A percentile compares a stretch with the other conserved stretches of the same genome.
These are phyloP conservation scores for Drosophila trapezifrons DNA, from an alignment of 1,140 invertebrate species.

Conservation along the genomic window DNA sequence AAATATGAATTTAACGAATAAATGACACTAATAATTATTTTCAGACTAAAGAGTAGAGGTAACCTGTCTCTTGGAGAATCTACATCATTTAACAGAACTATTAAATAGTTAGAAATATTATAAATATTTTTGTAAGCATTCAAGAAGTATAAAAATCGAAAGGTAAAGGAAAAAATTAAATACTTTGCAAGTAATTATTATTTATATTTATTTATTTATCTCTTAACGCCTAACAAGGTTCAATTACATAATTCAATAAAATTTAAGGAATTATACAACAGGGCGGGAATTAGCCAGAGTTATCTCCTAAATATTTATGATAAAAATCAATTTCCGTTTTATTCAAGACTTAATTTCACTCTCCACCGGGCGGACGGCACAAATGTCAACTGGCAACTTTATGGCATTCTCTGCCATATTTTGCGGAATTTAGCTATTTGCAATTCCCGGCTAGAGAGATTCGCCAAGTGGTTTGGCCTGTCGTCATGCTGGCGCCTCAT, in stretches of 20 bases:
- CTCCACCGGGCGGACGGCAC: background rate
- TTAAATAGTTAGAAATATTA: background rate
- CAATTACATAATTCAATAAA: background rate
- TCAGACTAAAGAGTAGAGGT: background rate
- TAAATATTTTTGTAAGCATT: no score
- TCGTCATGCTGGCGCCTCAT: slow-evolving; percentile 37
- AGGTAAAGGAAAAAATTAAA: background rate
- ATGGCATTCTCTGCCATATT: slow-evolving; percentile 2
- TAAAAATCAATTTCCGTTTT: background rate
- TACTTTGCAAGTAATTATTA: no score
- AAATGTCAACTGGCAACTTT: slow-evolving; percentile 9
- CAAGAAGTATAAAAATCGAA: background rate
- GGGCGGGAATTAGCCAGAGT: background rate
- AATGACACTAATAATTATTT: no score
- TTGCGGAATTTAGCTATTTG: slow-evolving; percentile 21
- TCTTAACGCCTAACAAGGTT: background rate
- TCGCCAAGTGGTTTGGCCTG: slow-evolving; percentile 4
- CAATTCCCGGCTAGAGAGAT: background rate
- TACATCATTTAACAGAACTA: background rate
- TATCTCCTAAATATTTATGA: background rate
- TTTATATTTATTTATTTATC: no score
- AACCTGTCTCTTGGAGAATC: background rate
- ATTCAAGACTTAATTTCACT: background rate
- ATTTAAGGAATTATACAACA: background rate
- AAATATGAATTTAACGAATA: background rate